Percentiles rank a stretch among this genome's conserved stretches.
Evolutionary conservation across 2,888 invertebrate species (phyloP).

Genomic region (Cosmia pyralina): DNA sequence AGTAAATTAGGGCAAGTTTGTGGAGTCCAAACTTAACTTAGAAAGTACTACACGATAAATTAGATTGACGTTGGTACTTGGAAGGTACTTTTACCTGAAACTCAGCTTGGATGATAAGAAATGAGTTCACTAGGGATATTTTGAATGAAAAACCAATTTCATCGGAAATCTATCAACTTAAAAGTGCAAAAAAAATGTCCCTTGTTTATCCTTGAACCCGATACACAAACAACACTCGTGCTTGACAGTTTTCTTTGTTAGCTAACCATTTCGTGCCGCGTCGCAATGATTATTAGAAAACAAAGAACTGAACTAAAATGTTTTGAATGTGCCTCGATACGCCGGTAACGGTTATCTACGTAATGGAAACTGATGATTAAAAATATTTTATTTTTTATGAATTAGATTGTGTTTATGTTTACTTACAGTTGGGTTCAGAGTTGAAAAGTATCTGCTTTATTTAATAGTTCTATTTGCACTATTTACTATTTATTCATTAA

Average conservation of each 20-base stretch:
- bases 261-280: constrained; percentile 62
- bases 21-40: neutral
- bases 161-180: no score
- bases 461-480: no score
- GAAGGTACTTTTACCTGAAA: neutral
- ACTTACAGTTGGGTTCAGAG: neutral
- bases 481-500: no score
- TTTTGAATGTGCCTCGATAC: constrained; percentile 51
- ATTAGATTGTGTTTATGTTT: constrained; percentile 16
- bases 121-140: neutral
- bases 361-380: constrained; percentile 54
- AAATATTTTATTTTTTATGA: constrained; percentile 48
- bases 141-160: neutral
- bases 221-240: neutral
- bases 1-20: neutral
- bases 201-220: constrained; percentile 9
- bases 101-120: neutral
- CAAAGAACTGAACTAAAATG: constrained; percentile 59
- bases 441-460: neutral
- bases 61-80: neutral
- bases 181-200: neutral
- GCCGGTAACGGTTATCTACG: constrained; percentile 52
- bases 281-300: constrained; percentile 63
- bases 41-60: neutral
- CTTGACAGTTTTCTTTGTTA: constrained; percentile 55